These are phyloP conservation scores for Leptonema lineaticorne DNA, from an alignment of 1,140 invertebrate species.

Conservation along the genomic window DNA sequence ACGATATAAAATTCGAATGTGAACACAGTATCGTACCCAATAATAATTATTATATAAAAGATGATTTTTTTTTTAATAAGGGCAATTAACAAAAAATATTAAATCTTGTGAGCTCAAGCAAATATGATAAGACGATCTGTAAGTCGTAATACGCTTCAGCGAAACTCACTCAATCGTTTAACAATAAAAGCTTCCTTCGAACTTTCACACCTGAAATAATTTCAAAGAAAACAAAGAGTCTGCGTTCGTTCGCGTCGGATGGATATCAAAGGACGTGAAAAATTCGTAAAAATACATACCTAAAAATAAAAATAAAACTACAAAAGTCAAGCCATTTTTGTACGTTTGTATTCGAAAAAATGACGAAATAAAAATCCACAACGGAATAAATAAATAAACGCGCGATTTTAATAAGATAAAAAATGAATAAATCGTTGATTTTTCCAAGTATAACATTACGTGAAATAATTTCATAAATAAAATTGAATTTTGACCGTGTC, in stretches of 20 bases:
- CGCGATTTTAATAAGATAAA: too few relatives aligned
- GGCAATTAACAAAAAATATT: too few relatives aligned
- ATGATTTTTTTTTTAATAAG: too few relatives aligned
- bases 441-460: too few relatives aligned
- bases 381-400: background rate
- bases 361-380: background rate
- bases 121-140: background rate
- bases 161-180: slow-evolving; percentile 17
- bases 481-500: background rate
- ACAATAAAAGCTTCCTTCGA: slow-evolving; percentile 28
- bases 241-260: slow-evolving; percentile 2
- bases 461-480: background rate
- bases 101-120: too few relatives aligned
- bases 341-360: background rate
- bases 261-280: background rate
- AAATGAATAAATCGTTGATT: background rate
- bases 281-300: background rate
- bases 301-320: background rate
- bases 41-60: too few relatives aligned
- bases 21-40: too few relatives aligned
- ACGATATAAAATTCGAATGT: too few relatives aligned
- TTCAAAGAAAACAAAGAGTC: slow-evolving; percentile 23
- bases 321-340: too few relatives aligned
- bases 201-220: slow-evolving; percentile 21
- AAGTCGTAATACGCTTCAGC: background rate